Conservation (phyloP, 2,888 invertebrate genomes). For the Cyaniris semiargus region DNA sequence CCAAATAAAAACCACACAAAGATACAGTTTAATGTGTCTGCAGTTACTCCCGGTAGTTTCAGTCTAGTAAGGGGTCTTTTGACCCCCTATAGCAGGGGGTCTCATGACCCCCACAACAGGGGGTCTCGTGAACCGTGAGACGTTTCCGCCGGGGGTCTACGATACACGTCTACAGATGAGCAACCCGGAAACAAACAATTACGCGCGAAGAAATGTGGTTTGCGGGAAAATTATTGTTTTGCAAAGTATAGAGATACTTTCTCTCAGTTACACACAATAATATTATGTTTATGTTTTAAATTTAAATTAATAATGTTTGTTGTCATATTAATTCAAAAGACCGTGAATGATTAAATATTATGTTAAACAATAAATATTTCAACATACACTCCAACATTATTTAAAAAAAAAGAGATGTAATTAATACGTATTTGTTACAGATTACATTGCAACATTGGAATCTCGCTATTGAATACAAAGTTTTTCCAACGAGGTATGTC, state of each 20-base stretch:
- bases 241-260: neutral
- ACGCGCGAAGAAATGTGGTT: neutral
- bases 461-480: too few relatives aligned
- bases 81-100: neutral
- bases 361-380: too few relatives aligned
- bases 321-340: too few relatives aligned
- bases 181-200: slow-evolving; percentile 4
- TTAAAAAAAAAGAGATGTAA: too few relatives aligned
- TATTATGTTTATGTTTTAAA: too few relatives aligned
- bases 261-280: neutral
- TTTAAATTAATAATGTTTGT: too few relatives aligned
- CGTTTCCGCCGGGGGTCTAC: slow-evolving; percentile 12
- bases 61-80: neutral
- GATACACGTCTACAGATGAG: neutral
- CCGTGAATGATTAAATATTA: too few relatives aligned
- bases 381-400: too few relatives aligned
- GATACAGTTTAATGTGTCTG: slow-evolving; percentile 5
- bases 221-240: neutral
- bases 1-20: neutral
- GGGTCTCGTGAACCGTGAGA: neutral
- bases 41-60: neutral
- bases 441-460: too few relatives aligned
- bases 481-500: too few relatives aligned
- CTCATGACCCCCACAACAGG: neutral
- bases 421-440: too few relatives aligned